Conservation (phyloP, 64 coral and sea anemone species). For the Dendronephthya gigantea region DNA sequence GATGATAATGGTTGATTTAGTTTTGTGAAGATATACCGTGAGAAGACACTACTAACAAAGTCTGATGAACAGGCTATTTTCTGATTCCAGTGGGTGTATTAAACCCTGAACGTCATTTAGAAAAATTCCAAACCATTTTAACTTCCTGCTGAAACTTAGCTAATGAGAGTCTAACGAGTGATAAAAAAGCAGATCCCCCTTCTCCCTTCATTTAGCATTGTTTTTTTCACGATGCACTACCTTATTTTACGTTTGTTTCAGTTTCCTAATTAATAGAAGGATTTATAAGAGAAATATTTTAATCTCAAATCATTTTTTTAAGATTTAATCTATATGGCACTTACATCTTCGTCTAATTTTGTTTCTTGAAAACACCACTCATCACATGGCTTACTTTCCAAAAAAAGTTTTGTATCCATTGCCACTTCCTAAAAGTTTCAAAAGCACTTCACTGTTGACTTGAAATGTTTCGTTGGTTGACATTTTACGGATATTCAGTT, state of each 20-base stretch:
- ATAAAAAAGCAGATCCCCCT: too few species aligned
- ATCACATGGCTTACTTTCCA: constrained; percentile 30
- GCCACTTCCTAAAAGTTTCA: constrained; percentile 42
- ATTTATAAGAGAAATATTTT: background rate
- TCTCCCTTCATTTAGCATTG: too few species aligned
- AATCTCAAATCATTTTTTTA: background rate
- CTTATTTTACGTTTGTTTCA: background rate
- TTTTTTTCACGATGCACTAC: too few species aligned
- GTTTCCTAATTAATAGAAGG: background rate
- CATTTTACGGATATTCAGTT: background rate
- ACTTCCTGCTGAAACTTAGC: too few species aligned
- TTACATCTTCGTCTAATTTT: constrained; percentile 74
- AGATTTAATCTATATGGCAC: background rate
- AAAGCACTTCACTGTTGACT: background rate
- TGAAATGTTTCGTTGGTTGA: background rate
- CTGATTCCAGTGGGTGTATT: too few species aligned
- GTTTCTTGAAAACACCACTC: constrained; percentile 75
- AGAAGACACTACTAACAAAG: too few species aligned
- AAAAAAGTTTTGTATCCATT: constrained; percentile 53
- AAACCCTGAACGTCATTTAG: too few species aligned
- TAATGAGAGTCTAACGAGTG: too few species aligned
- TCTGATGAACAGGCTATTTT: too few species aligned
- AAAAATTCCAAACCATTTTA: too few species aligned
- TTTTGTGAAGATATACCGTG: too few species aligned
- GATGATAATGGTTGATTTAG: too few species aligned